Evolutionary conservation across 2,797 vertebrate species (phyloP).

Genomic region (Melanotaenia trifasciata): DNA sequence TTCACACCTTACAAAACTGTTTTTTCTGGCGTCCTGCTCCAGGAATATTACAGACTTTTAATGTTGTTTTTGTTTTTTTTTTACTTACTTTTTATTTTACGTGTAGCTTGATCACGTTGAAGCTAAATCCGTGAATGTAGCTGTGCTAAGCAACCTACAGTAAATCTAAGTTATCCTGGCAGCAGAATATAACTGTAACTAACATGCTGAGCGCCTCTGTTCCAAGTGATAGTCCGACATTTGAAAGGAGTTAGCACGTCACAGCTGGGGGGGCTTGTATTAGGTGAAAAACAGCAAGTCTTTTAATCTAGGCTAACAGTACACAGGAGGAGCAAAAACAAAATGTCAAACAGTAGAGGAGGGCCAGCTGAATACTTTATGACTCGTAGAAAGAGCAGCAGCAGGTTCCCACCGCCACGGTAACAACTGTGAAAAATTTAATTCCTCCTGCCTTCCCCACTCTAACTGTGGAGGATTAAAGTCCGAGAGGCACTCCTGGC

Average conservation of each 20-base stretch:
- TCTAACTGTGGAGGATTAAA: slow-evolving; percentile 69
- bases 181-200: background rate
- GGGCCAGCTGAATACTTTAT: slow-evolving; percentile 59
- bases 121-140: too few species aligned
- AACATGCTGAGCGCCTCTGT: slow-evolving; percentile 8
- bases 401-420: slow-evolving; percentile 71
- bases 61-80: too few species aligned
- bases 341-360: slow-evolving; percentile 49
- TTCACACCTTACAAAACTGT: too few species aligned
- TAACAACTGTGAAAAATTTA: slow-evolving; percentile 80
- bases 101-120: too few species aligned
- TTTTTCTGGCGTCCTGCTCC: too few species aligned
- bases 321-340: slow-evolving; percentile 36
- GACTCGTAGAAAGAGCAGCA: slow-evolving; percentile 63
- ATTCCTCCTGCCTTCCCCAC: slow-evolving; percentile 65
- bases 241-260: slow-evolving; percentile 42
- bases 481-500: slow-evolving; percentile 50
- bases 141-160: background rate
- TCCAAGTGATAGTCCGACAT: slow-evolving; percentile 19
- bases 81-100: too few species aligned
- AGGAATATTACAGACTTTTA: too few species aligned
- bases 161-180: background rate
- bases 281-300: slow-evolving; percentile 45
- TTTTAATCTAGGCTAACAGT: slow-evolving; percentile 44
- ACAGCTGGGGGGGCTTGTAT: slow-evolving; percentile 27